Evolutionary conservation across 2,113 vertebrate genomes (phyloP), one percentile per base, ranked within the genome.

Genomic region (Eubucco bourcierii): DNA sequence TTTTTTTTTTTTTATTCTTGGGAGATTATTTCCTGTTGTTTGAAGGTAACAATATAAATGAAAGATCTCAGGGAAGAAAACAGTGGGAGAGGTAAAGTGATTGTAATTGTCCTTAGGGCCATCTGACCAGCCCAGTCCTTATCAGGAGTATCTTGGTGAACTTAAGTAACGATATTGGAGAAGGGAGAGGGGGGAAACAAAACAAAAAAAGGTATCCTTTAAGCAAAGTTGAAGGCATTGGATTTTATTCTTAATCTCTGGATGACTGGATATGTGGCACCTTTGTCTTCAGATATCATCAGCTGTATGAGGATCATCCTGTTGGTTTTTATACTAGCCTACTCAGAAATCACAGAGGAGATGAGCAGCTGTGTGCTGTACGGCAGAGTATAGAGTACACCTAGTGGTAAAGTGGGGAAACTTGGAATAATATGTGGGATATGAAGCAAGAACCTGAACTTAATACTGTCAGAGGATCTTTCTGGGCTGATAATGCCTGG

Each of bases 321-420:
- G 46, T 87, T 85, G 84, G 18, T 80, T 95, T 72, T 80, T 66
- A 6, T 83, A 72, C 6, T 53, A 44, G 6, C 39, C 73, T 80
- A 58, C n/a, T 59, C 58, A 85, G 55, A 92, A 92, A 41, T 91
- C 87, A 89, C 1, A 0, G 78, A 76, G 72, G 60, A 58, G 52
- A 67, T 86, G 79, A 90, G 56, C 55, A 68, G 70, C 78, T 59
- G 16, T 64, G n/a, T 83, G 65, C 18, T 14, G 12, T 64, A 64
- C 19, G 39, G 87, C 31, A 93, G 94, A 88, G 83, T 94, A 8
- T 89, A 95, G 72, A 50, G 82, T 88, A 91, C 90, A 95, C 94
- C 89, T 94, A 90, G 95, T 95, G 94, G 93, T 94, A 96, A 91
- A 88, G 61, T 84, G 70, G 85, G 90, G 94, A 96, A 94, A 92